Percentiles rank a stretch among this genome's conserved stretches.
These are phyloP conservation scores for Pediacus dermestoides DNA, from an alignment of 2,888 invertebrate genomes.

Conservation along the genomic window DNA sequence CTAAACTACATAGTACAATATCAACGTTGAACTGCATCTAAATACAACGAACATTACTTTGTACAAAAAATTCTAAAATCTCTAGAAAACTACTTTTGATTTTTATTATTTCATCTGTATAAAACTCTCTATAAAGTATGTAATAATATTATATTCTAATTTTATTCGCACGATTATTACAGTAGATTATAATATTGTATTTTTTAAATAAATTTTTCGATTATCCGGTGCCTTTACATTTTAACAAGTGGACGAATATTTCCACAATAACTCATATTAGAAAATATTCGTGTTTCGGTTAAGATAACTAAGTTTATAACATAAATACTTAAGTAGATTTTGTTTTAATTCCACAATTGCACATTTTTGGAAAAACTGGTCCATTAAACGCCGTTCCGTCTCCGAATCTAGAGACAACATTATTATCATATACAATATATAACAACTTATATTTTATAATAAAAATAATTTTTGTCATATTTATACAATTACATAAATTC, in stretches of 20 bases:
- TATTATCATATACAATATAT: constrained; percentile 22
- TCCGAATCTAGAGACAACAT: no score
- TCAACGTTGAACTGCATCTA: constrained; percentile 45
- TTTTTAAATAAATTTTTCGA: no score
- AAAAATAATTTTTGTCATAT: constrained; percentile 28
- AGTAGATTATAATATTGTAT: constrained; percentile 23
- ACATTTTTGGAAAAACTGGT: constrained; percentile 28
- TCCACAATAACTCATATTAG: constrained; percentile 21
- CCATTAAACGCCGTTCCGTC: constrained; percentile 25
- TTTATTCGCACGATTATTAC: constrained; percentile 20
- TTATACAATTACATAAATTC: constrained; percentile 31
- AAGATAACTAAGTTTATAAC: constrained; percentile 8
- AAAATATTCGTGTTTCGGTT: constrained; percentile 8
- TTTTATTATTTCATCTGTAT: constrained; percentile 42
- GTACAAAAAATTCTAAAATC: constrained; percentile 51
- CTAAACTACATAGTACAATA: constrained; percentile 48
- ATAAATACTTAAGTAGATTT: neutral
- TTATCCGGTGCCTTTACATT: constrained; percentile 35
- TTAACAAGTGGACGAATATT: constrained; percentile 41
- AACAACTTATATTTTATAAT: constrained; percentile 27
- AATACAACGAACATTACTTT: constrained; percentile 43
- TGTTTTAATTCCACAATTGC: constrained; percentile 30
- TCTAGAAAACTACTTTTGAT: constrained; percentile 53
- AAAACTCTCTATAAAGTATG: constrained; percentile 44
- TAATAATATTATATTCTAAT: constrained; percentile 9